Conservation (phyloP, 2,113 vertebrate genomes). For the Sphyrna mokarran region DNA sequence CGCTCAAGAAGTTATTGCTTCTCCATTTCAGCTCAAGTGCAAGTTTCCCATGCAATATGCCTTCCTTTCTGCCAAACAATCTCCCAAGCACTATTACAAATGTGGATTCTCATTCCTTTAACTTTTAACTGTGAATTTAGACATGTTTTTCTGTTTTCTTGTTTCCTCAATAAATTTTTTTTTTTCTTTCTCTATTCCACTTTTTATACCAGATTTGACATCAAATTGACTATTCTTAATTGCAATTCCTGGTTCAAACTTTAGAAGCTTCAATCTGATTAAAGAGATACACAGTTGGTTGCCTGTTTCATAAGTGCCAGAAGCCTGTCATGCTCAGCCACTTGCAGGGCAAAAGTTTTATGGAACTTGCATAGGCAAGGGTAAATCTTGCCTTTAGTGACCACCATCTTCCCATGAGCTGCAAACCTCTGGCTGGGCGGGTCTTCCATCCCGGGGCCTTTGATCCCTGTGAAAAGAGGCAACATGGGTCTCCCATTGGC, state of each 20-base stretch:
- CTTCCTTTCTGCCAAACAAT: background rate
- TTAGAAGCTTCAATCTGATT: background rate
- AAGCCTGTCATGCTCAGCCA: background rate
- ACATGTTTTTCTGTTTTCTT: background rate
- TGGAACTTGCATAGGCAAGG: background rate
- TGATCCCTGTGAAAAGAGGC: too few species aligned
- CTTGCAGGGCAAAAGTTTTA: background rate
- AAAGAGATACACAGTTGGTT: background rate
- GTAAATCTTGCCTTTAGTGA: background rate
- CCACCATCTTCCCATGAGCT: too few species aligned
- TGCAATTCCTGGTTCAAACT: background rate
- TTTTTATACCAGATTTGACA: background rate
- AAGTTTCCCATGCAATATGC: background rate
- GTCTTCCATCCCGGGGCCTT: too few species aligned
- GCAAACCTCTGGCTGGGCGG: too few species aligned
- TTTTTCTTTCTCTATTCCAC: background rate
- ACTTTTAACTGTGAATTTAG: background rate
- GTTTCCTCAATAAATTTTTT: background rate
- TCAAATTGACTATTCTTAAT: background rate
- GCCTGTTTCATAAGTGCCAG: background rate
- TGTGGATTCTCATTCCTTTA: background rate
- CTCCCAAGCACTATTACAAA: background rate
- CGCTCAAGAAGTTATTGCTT: background rate
- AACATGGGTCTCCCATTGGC: too few species aligned
- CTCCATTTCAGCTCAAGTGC: background rate